phyloP scores from a whole-genome alignment of 2,797 vertebrate species.

The Amniataba percoides region DNA sequence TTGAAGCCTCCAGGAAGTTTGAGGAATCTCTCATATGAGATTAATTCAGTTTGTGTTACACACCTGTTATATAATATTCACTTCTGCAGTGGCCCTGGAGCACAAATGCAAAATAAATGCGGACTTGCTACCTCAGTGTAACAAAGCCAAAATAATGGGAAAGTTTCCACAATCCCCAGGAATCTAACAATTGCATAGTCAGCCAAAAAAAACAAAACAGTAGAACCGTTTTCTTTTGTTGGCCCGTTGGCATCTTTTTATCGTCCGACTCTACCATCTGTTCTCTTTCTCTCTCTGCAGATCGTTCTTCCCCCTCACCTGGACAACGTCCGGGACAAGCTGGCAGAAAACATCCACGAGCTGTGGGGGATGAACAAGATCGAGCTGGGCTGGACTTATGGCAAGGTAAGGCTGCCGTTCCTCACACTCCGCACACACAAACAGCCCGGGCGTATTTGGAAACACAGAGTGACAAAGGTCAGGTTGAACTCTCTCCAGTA shows the following conservation, averaged over 20 bases:
- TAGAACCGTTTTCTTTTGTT: conserved; percentile 24
- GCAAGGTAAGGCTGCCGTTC: conserved; percentile 87
- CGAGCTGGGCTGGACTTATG: conserved; percentile 97
- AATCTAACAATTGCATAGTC: conserved; percentile 28
- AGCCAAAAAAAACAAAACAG: neutral
- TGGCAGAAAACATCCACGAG: conserved; percentile 99
- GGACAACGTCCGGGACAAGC: conserved; percentile 95
- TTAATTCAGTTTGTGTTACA: conserved; percentile 4
- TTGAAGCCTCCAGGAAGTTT: neutral
- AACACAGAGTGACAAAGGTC: conserved; percentile 5
- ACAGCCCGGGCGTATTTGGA: conserved; percentile 5
- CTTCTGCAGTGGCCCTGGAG: conserved; percentile 6
- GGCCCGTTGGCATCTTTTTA: conserved; percentile 14
- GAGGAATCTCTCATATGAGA: neutral
- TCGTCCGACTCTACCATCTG: conserved; percentile 45
- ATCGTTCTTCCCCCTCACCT: conserved; percentile 94
- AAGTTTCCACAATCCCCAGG: neutral
- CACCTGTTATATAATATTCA: conserved; percentile 11
- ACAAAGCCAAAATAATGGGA: conserved; percentile 15
- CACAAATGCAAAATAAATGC: conserved; percentile 17
- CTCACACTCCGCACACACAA: neutral
- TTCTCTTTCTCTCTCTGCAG: conserved; percentile 75
- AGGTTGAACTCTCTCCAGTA: conserved; percentile 1
- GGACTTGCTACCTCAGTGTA: neutral
- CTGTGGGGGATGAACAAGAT: conserved; percentile 99